A percentile compares a stretch with the other conserved stretches of the same genome.
These are phyloP conservation scores for Lithophane semibrunnea DNA, from an alignment of 2,888 invertebrate genomes.

Conservation along the genomic window DNA sequence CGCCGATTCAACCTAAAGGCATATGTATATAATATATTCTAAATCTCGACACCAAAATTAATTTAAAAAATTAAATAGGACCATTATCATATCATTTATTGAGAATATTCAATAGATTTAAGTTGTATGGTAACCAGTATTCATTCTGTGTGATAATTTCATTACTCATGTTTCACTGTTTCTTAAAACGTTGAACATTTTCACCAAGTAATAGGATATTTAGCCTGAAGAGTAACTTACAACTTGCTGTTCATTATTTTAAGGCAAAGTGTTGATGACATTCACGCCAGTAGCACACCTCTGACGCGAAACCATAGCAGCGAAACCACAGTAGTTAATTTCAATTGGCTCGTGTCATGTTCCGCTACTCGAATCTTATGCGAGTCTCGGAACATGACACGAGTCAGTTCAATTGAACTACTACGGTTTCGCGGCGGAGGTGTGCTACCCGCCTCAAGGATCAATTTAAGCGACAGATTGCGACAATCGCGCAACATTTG, in stretches of 20 bases:
- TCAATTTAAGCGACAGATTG: conserved; percentile 1
- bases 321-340: too few relatives aligned
- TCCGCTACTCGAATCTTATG: too few relatives aligned
- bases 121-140: conserved; percentile 63
- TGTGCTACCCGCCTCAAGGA: not conserved
- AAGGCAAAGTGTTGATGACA: not conserved
- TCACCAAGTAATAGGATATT: not conserved
- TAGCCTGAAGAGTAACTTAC: too few relatives aligned
- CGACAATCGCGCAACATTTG: not conserved
- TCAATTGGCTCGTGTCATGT: too few relatives aligned
- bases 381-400: too few relatives aligned
- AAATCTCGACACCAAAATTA: conserved; percentile 14
- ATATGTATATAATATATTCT: not conserved
- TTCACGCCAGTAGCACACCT: too few relatives aligned
- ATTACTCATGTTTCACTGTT: conserved; percentile 31
- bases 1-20: not conserved
- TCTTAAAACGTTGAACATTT: conserved; percentile 17
- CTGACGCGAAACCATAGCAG: too few relatives aligned
- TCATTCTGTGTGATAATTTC: conserved; percentile 52
- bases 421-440: too few relatives aligned
- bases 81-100: conserved; percentile 58
- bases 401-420: too few relatives aligned
- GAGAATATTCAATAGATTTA: conserved; percentile 55
- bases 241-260: not conserved
- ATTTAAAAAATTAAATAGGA: conserved; percentile 29